These are phyloP conservation scores for Salminus brasiliensis DNA, from an alignment of 2,113 vertebrate species.

Conservation along the genomic window DNA sequence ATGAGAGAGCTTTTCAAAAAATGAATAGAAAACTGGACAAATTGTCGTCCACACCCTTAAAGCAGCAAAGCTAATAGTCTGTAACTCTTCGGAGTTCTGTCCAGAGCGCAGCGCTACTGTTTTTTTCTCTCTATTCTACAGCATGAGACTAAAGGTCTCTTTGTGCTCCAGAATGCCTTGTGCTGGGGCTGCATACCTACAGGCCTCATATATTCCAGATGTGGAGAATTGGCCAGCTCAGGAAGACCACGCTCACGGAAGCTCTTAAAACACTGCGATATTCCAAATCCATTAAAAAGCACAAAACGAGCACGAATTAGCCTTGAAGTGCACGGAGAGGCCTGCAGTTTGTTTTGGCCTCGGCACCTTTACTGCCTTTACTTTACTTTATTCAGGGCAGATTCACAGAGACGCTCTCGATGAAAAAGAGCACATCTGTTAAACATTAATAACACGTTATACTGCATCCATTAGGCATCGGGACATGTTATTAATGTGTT, in stretches of 20 bases:
- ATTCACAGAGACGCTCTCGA: not conserved
- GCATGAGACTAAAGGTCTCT: slow-evolving; percentile 74
- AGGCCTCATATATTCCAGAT: slow-evolving; percentile 84
- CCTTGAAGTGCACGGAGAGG: slow-evolving; percentile 34
- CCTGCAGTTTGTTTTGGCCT: not conserved
- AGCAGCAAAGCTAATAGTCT: slow-evolving; percentile 61
- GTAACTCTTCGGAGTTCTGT: slow-evolving; percentile 66
- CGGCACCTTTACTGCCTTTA: not conserved
- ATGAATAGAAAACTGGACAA: slow-evolving; percentile 50
- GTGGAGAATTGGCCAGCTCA: slow-evolving; percentile 73
- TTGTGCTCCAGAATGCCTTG: slow-evolving; percentile 77
- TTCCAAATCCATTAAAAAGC: slow-evolving; percentile 66
- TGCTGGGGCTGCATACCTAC: slow-evolving; percentile 81
- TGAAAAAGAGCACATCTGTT: too few relatives aligned
- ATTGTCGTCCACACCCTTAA: slow-evolving; percentile 60
- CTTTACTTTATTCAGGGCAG: not conserved
- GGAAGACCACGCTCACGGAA: slow-evolving; percentile 63
- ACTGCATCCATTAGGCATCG: too few relatives aligned
- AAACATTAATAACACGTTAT: too few relatives aligned
- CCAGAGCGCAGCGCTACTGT: slow-evolving; percentile 69
- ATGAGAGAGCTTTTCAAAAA: slow-evolving; percentile 18
- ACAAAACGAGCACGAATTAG: slow-evolving; percentile 56
- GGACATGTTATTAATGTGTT: too few relatives aligned
- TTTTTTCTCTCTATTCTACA: slow-evolving; percentile 52
- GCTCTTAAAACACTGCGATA: slow-evolving; percentile 66